These are phyloP conservation scores for Ameiurus melas DNA, from an alignment of 2,113 vertebrate species.

Conservation along the genomic window DNA sequence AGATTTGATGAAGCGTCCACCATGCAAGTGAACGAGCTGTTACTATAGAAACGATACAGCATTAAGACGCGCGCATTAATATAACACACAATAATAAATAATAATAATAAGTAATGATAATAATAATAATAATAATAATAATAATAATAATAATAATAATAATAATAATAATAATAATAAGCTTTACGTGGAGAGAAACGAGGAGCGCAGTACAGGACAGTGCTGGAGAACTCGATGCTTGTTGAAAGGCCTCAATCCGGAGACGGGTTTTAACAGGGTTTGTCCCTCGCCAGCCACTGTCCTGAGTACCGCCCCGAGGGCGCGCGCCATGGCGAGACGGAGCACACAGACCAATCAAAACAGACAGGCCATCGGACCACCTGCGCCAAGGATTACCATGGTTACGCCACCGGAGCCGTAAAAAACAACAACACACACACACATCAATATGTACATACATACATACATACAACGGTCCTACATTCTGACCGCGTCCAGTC, in stretches of 20 bases:
- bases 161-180: neutral
- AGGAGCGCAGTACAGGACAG: neutral
- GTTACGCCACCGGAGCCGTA: neutral
- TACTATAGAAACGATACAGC: neutral
- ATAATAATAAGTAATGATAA: neutral
- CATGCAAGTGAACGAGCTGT: neutral
- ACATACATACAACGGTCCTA: neutral
- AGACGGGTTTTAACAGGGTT: constrained; percentile 42
- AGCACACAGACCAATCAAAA: constrained; percentile 67
- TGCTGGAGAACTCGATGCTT: constrained; percentile 6
- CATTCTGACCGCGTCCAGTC: neutral
- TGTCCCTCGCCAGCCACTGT: constrained; percentile 43
- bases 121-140: neutral
- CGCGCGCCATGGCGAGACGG: constrained; percentile 68
- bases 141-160: neutral
- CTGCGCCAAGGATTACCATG: constrained; percentile 6
- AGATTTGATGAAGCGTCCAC: too few relatives aligned
- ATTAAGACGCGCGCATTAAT: too few relatives aligned
- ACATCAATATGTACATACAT: neutral
- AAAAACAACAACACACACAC: neutral
- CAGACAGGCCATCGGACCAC: constrained; percentile 68
- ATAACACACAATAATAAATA: too few relatives aligned
- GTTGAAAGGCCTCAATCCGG: neutral
- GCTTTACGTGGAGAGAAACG: constrained; percentile 59
- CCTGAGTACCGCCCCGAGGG: constrained; percentile 67